Base-by-base conservation (phyloP, 2,113 vertebrate genomes). In the Strix uralensis region DNA sequence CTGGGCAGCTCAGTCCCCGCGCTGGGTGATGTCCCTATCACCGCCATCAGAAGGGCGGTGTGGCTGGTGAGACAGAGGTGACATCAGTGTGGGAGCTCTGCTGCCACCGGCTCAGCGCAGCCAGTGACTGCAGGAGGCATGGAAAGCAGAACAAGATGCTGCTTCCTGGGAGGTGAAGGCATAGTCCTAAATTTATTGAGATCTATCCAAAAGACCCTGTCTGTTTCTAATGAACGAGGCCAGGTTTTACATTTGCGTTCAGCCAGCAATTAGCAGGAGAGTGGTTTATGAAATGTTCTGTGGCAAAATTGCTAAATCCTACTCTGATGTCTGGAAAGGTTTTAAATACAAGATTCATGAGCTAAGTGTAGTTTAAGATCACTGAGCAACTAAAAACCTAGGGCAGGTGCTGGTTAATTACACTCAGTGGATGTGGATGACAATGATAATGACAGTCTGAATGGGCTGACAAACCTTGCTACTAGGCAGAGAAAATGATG, bases 51-150 rank as follows among this genome's bases (percentile, higher is more conserved):
- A 78, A 51, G 16, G 54, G 32, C 3, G 1, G 4, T 2, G 81
- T 5, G 36, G 40, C 49, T 18, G 44, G 4, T 46, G 69, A 63
- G 15, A 81, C 3, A 5, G 38, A 71, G 47, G 30, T 67, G 69
- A 6, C 27, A 49, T 4, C 4, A 1, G 12, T 4, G 11, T 2
- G 7, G 15, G 40, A 26, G 10, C 15, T 52, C 15, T 52, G 44
- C 54, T 20, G 7, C 15, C 11, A 1, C 23, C 16, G 11, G 34
- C 44, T 61, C 21, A 2, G 9, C 8, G 3, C 2, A 4, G 71
- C 36, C 6, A 0, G 30, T 2, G 61, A 1, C 55, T 18, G 13
- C 0, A 0, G 38, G 13, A 44, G 40, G 23, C 21, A 6, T 4
- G 0, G 3, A 29, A 16, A 65, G 46, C 17, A 55, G 47, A 34